A percentile compares a stretch with the other conserved stretches of the same genome.
Conservation (phyloP, 2,113 vertebrate genomes). For the Xenopus borealis region DNA sequence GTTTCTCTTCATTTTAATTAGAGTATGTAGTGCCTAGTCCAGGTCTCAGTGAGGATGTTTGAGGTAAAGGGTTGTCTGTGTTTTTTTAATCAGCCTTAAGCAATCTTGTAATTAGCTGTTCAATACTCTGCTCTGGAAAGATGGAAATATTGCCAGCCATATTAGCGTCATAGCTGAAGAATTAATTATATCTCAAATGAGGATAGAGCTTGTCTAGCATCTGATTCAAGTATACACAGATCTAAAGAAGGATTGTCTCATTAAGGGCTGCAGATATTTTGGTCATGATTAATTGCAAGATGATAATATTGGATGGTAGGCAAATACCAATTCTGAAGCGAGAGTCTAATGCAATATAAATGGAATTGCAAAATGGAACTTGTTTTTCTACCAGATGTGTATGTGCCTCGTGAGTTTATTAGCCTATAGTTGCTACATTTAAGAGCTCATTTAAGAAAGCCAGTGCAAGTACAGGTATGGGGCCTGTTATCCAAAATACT, state of each 20-base stretch:
- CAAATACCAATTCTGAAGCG: neutral
- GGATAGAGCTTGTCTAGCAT: neutral
- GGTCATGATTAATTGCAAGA: slow-evolving; percentile 1
- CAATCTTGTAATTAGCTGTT: slow-evolving; percentile 14
- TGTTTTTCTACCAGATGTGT: no score
- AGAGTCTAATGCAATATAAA: slow-evolving; percentile 2
- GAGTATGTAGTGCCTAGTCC: no score
- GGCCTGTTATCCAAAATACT: no score
- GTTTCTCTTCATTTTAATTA: no score
- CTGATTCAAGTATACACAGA: slow-evolving; percentile 10
- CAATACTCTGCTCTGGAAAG: slow-evolving; percentile 4
- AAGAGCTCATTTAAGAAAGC: no score
- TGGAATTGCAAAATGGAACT: no score
- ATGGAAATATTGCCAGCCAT: slow-evolving; percentile 5
- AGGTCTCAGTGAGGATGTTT: no score
- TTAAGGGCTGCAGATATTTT: slow-evolving; percentile 8
- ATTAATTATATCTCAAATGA: slow-evolving; percentile 18
- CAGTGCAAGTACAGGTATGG: no score
- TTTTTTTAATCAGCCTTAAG: no score
- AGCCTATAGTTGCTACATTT: no score
- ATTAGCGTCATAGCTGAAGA: neutral
- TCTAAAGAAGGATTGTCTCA: slow-evolving; percentile 10
- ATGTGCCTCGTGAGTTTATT: no score
- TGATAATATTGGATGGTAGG: neutral
- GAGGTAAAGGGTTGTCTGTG: no score